phyloP scores from a whole-genome alignment of 2,113 vertebrate species.

The Atractosteus spatula region DNA sequence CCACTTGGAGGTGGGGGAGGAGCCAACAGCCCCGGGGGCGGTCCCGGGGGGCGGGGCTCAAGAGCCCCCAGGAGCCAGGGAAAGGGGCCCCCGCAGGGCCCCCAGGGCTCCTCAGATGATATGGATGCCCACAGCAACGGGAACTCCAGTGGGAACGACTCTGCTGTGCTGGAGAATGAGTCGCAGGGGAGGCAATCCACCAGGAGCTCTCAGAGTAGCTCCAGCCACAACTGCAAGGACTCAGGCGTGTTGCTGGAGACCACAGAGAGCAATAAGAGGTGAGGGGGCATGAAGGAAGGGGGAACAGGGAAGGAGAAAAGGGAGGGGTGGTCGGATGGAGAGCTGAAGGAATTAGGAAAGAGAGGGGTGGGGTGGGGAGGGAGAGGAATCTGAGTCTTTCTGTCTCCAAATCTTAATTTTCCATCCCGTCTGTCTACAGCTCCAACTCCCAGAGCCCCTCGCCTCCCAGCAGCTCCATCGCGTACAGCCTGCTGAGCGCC shows the following conservation, averaged over 20 bases:
- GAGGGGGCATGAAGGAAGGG: background rate
- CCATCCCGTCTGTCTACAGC: constrained; percentile 47
- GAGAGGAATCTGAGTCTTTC: background rate
- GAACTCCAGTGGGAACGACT: constrained; percentile 81
- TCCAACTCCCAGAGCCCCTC: constrained; percentile 84
- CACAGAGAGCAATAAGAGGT: constrained; percentile 83
- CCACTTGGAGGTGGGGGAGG: constrained; percentile 23
- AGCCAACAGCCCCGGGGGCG: constrained; percentile 38
- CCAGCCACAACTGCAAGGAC: constrained; percentile 77
- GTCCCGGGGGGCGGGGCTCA: constrained; percentile 44
- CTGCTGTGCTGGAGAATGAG: constrained; percentile 72
- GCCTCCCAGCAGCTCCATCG: constrained; percentile 81
- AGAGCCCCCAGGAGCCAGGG: background rate
- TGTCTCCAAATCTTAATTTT: background rate
- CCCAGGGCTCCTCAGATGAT: constrained; percentile 63
- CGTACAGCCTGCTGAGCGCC: constrained; percentile 80
- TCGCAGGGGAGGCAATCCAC: constrained; percentile 60
- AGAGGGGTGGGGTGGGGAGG: background rate
- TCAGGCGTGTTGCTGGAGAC: constrained; percentile 79
- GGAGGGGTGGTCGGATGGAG: background rate
- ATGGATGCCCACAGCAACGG: constrained; percentile 59
- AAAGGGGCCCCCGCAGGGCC: constrained; percentile 36
- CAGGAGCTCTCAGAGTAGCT: constrained; percentile 76
- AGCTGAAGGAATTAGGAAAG: background rate
- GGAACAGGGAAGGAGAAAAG: background rate